phyloP scores from a whole-genome alignment of 2,797 vertebrate genomes.

The Nannoperca obscura region DNA sequence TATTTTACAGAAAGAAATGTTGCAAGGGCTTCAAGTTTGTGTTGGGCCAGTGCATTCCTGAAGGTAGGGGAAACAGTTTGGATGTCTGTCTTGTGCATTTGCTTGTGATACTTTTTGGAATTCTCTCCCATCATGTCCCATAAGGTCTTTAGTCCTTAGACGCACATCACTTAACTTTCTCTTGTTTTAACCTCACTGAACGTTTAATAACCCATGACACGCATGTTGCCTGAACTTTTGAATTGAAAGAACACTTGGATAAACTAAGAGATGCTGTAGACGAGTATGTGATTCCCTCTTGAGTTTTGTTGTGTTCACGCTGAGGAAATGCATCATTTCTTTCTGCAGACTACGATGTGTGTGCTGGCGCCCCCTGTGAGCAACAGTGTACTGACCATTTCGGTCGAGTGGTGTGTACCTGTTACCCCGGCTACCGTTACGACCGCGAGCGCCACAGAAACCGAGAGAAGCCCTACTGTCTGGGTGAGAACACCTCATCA shows the following conservation, averaged over 20 bases:
- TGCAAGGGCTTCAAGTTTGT: slow-evolving; percentile 98
- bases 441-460: slow-evolving; percentile 94
- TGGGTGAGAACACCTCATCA: slow-evolving; percentile 84
- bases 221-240: not conserved
- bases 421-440: slow-evolving; percentile 95
- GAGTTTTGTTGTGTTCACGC: not conserved
- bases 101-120: slow-evolving; percentile 39
- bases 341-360: slow-evolving; percentile 91
- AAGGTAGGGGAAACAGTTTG: slow-evolving; percentile 88
- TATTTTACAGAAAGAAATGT: slow-evolving; percentile 93
- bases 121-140: slow-evolving; percentile 38
- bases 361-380: slow-evolving; percentile 94
- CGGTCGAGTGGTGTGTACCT: slow-evolving; percentile 95
- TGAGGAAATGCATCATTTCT: slow-evolving; percentile 31
- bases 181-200: slow-evolving; percentile 39
- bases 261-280: not conserved
- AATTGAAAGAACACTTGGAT: not conserved
- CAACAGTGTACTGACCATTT: slow-evolving; percentile 99
- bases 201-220: slow-evolving; percentile 34
- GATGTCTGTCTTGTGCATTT: slow-evolving; percentile 52
- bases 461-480: slow-evolving; percentile 93
- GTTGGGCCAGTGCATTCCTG: slow-evolving; percentile 97
- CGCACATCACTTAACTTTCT: slow-evolving; percentile 15
- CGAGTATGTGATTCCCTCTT: not conserved
- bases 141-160: slow-evolving; percentile 17